phyloP scores from a whole-genome alignment of 2,888 invertebrate species.

The Mythimna albipuncta region DNA sequence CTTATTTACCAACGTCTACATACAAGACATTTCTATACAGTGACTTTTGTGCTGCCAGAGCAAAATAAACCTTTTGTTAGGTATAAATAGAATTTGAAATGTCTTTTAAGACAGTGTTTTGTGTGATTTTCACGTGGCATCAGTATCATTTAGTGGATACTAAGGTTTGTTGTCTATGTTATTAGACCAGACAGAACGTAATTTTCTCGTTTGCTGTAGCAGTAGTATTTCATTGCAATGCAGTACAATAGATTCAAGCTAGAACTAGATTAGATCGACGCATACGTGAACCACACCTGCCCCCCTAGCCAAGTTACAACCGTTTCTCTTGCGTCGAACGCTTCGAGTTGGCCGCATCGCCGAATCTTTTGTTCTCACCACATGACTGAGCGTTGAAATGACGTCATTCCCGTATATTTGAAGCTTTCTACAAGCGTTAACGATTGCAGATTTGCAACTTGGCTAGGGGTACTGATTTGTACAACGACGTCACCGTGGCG shows the following conservation, averaged over 20 bases:
- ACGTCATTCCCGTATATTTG: too few relatives aligned
- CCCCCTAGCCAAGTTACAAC: too few relatives aligned
- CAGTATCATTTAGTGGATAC: slow-evolving; percentile 33
- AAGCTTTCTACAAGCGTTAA: too few relatives aligned
- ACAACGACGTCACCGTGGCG: too few relatives aligned
- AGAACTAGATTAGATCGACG: too few relatives aligned
- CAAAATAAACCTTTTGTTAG: not conserved
- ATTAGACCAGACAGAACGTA: slow-evolving; percentile 22
- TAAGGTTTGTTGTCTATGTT: slow-evolving; percentile 40
- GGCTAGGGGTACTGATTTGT: too few relatives aligned
- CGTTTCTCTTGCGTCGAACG: too few relatives aligned
- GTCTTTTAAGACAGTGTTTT: slow-evolving; percentile 4
- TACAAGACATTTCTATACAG: slow-evolving; percentile 41
- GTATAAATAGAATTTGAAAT: slow-evolving; percentile 4
- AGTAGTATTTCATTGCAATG: not conserved
- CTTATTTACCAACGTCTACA: slow-evolving; percentile 48
- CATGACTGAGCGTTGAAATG: too few relatives aligned
- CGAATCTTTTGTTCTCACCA: too few relatives aligned
- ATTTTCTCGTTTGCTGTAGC: not conserved
- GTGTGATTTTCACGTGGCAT: slow-evolving; percentile 20
- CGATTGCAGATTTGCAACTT: too few relatives aligned
- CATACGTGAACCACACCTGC: too few relatives aligned
- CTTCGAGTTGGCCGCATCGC: too few relatives aligned
- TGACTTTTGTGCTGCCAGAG: not conserved
- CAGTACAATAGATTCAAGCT: not conserved